Conservation (phyloP, 1,140 invertebrate species). For the Helicoverpa armigera region DNA sequence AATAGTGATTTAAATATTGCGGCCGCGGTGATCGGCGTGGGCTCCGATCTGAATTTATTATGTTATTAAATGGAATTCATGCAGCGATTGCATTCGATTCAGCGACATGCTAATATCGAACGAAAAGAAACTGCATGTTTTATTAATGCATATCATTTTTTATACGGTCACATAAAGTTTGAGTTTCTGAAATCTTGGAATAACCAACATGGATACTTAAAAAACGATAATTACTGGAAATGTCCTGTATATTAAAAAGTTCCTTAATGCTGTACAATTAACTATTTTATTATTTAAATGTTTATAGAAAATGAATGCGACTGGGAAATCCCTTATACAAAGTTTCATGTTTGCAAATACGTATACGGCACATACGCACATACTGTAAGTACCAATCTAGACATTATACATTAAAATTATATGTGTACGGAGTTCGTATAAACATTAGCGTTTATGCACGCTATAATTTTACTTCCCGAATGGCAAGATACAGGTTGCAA, state of each 20-base stretch:
- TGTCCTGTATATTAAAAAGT: no score
- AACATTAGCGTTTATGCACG: conserved; percentile 47
- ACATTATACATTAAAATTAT: conserved; percentile 35
- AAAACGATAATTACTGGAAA: not conserved
- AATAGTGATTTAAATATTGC: conserved; percentile 20
- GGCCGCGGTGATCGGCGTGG: conserved; percentile 4
- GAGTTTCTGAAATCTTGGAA: conserved; percentile 11
- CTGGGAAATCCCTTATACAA: conserved; percentile 9
- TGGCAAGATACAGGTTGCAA: conserved; percentile 48
- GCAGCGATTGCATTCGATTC: conserved; percentile 27
- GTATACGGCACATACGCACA: not conserved
- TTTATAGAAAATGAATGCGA: not conserved
- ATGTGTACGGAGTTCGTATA: conserved; percentile 32
- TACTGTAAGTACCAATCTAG: conserved; percentile 13
- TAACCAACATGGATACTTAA: not conserved
- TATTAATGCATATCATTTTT: conserved; percentile 21
- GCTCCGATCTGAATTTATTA: conserved; percentile 22
- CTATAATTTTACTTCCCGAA: conserved; percentile 56
- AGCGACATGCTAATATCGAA: conserved; percentile 14
- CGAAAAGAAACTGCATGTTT: conserved; percentile 32
- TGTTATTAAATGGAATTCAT: conserved; percentile 37
- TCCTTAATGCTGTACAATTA: no score
- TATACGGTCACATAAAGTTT: not conserved
- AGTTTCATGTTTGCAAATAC: conserved; percentile 3
- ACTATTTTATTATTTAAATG: no score